phyloP scores from a whole-genome alignment of 2,113 vertebrate genomes.

The Chaetops frenatus region DNA sequence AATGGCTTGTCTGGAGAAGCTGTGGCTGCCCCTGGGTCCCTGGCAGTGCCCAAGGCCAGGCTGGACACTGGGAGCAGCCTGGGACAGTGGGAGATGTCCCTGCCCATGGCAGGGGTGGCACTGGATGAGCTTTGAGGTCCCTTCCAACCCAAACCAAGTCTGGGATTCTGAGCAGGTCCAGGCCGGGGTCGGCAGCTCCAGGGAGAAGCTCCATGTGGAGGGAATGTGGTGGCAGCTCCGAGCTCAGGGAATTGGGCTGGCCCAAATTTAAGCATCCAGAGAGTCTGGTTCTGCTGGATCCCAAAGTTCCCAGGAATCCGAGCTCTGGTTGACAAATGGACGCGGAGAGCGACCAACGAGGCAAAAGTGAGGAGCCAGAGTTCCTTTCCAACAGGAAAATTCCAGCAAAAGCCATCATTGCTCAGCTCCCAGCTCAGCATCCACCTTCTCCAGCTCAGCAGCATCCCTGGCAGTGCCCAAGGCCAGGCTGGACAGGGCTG shows the following conservation, averaged over 20 bases:
- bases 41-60: background rate
- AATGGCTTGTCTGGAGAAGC: background rate
- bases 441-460: background rate
- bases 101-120: background rate
- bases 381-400: background rate
- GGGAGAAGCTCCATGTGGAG: background rate
- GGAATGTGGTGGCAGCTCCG: fast-evolving
- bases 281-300: background rate
- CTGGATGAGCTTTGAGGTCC: background rate
- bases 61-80: fast-evolving
- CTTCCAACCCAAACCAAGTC: background rate
- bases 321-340: fast-evolving
- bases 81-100: background rate
- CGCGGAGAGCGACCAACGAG: fast-evolving
- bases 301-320: background rate
- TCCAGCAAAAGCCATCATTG: fast-evolving
- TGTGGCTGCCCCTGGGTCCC: background rate
- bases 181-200: fast-evolving
- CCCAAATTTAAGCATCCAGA: background rate
- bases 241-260: background rate
- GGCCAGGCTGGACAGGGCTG: fast-evolving
- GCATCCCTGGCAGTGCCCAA: fast-evolving
- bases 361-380: fast-evolving
- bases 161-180: background rate
- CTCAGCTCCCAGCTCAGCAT: background rate